phyloP scores from a whole-genome alignment of 2,113 vertebrate genomes.

The Morphnarchus princeps region DNA sequence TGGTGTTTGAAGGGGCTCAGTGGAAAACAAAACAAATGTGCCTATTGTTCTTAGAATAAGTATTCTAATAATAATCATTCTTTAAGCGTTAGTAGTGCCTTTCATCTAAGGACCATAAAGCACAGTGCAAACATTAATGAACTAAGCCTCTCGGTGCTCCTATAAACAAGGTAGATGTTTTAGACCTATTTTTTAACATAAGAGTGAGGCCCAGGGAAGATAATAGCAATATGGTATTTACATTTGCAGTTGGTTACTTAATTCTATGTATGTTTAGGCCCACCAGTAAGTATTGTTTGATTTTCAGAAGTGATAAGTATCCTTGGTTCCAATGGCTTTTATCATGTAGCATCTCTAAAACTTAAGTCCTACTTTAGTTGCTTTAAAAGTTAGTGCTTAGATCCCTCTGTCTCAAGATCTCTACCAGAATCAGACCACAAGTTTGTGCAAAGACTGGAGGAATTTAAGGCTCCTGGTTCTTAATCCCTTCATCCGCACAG shows the following conservation, averaged over 20 bases:
- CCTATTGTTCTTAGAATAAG: conserved; percentile 46
- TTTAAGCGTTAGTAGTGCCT: conserved; percentile 52
- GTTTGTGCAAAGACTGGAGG: not conserved
- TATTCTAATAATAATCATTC: conserved; percentile 48
- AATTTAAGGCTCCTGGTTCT: not conserved
- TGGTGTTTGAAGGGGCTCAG: conserved; percentile 4
- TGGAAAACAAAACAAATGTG: conserved; percentile 54
- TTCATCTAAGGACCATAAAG: conserved; percentile 54
- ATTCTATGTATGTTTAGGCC: not conserved
- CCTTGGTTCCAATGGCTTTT: not conserved
- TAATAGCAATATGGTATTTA: not conserved
- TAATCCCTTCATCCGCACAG: not conserved
- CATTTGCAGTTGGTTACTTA: not conserved
- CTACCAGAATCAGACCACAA: not conserved
- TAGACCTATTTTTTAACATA: not conserved
- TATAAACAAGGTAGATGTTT: not conserved
- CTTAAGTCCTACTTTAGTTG: not conserved
- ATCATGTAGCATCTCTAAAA: not conserved
- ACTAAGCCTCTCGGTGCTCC: not conserved
- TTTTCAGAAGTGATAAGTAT: not conserved
- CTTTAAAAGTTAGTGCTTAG: not conserved
- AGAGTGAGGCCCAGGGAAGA: not conserved
- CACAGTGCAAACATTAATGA: conserved; percentile 18
- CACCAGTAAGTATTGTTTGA: not conserved
- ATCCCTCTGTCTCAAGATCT: not conserved